These are phyloP conservation scores for Canis aureus DNA, from an alignment of 2,113 vertebrate species.

Conservation along the genomic window DNA sequence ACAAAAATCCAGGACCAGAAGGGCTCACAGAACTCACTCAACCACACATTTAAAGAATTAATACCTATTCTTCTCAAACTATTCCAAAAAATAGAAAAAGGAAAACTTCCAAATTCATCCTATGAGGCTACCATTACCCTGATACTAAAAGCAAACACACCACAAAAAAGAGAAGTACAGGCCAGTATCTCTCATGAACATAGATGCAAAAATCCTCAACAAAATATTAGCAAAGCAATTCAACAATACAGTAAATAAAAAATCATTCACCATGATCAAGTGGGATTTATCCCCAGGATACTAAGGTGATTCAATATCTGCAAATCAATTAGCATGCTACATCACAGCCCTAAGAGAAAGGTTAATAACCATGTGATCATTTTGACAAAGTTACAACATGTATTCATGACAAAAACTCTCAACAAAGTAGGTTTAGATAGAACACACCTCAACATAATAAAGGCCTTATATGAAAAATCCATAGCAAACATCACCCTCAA, in stretches of 20 bases:
- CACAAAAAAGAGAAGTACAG: background rate
- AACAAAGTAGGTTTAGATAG: background rate
- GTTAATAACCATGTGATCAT: background rate
- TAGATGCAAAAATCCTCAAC: background rate
- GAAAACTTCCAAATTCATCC: background rate
- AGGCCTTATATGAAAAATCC: background rate
- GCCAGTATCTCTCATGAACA: background rate
- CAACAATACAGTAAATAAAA: background rate
- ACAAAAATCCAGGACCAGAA: background rate
- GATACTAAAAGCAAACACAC: background rate
- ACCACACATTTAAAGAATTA: background rate
- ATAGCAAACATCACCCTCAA: background rate
- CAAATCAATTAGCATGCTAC: background rate
- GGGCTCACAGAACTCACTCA: background rate
- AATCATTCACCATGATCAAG: background rate
- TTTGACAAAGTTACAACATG: background rate
- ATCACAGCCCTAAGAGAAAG: background rate
- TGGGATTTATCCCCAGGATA: background rate
- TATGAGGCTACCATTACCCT: background rate
- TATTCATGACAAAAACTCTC: background rate
- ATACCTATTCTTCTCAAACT: background rate
- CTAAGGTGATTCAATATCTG: background rate
- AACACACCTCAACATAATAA: background rate
- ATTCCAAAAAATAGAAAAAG: background rate
- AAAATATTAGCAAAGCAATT: background rate